Conservation (phyloP, 2,113 vertebrate species). For the Stictonetta naevosa region DNA sequence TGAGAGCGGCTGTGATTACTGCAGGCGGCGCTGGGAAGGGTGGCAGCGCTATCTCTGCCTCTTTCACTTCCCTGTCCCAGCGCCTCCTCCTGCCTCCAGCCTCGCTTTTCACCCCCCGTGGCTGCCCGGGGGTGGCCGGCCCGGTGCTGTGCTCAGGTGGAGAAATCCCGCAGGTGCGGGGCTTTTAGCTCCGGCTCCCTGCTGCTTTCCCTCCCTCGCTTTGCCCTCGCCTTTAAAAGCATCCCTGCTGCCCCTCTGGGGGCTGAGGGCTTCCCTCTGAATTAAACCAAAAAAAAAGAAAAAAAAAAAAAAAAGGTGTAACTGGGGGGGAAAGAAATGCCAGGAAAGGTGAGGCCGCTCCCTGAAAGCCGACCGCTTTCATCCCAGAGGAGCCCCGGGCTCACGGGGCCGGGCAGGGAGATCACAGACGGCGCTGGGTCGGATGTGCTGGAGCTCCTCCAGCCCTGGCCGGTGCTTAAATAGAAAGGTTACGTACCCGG, state of each 20-base stretch:
- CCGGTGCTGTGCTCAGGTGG: background rate
- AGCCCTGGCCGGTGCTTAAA: background rate
- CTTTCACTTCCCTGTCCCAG: constrained; percentile 60
- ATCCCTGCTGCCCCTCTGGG: background rate
- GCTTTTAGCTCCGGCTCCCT: background rate
- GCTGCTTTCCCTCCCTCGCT: background rate
- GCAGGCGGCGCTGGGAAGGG: constrained; percentile 1
- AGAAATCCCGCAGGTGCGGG: background rate
- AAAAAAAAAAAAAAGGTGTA: background rate
- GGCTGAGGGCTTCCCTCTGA: background rate
- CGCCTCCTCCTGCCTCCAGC: background rate
- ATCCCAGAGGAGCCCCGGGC: background rate
- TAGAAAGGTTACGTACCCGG: constrained; percentile 24
- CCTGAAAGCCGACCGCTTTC: background rate
- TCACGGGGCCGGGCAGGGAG: rapidly evolving
- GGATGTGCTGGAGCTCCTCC: constrained; percentile 25
- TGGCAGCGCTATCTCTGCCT: constrained; percentile 14
- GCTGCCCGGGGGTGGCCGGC: background rate
- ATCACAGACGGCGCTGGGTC: background rate
- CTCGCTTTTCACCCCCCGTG: background rate
- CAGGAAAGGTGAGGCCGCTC: background rate
- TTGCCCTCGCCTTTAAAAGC: background rate
- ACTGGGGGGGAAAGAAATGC: background rate
- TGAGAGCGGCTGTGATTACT: constrained; percentile 60
- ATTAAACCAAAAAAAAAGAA: background rate